Evolutionary conservation across 2,888 invertebrate genomes (phyloP).

Genomic region (Drosophila nr. perissopoda): DNA sequence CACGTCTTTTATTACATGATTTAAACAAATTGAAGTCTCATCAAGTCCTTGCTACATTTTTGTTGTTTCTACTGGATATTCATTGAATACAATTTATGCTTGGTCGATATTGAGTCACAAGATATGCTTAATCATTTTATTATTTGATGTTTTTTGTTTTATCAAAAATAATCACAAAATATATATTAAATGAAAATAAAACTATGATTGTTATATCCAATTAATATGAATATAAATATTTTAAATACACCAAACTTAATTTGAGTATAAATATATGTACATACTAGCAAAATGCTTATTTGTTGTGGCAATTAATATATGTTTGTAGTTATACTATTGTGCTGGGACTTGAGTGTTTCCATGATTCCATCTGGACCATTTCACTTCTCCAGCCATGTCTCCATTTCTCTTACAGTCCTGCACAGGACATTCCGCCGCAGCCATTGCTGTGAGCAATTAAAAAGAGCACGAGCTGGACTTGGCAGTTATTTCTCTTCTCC

Average conservation of each 20-base stretch:
- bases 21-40: not conserved
- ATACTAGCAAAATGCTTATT: not conserved
- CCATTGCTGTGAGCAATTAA: not conserved
- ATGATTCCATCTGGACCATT: not conserved
- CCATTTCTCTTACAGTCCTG: not conserved
- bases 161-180: conserved; percentile 18
- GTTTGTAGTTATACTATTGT: not conserved
- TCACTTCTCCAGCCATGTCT: not conserved
- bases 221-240: conserved; percentile 10
- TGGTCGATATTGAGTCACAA: conserved; percentile 38
- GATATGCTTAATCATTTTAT: conserved; percentile 10
- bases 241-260: conserved; percentile 5
- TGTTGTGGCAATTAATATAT: not conserved
- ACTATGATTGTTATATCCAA: conserved; percentile 17
- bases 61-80: conserved; percentile 6
- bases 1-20: not conserved
- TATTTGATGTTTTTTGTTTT: conserved; percentile 22
- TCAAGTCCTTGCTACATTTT: not conserved
- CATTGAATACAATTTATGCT: conserved; percentile 6
- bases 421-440: not conserved
- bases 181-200: conserved; percentile 15
- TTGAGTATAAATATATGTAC: conserved; percentile 7
- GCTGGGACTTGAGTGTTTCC: not conserved
- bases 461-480: not conserved
- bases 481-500: not conserved